Base-by-base conservation (phyloP, 2,113 vertebrate species). In the Cyanistes caeruleus region DNA sequence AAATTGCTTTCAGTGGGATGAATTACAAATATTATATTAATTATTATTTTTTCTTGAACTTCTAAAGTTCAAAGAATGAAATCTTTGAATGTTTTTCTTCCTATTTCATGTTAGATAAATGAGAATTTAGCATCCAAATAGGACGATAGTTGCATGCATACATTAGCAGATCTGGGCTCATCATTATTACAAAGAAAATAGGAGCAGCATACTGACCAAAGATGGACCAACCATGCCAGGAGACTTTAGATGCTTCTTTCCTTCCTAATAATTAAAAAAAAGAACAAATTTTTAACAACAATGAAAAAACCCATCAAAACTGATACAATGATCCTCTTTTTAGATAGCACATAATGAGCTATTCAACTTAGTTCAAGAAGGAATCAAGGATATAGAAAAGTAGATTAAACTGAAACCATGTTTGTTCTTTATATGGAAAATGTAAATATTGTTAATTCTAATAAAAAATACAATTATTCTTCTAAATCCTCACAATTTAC, bases 111-210 rank as follows among this genome's bases (percentile, higher is more conserved):
- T 69, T 76, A 53, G 9, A 43, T 80, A 85, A 87, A 69, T 72
- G 22, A 78, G 51, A 70, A 70, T 70, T 81, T 80, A 70, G 2
- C 13, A 55, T 84, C 13, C 33, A 77, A 51, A 46, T 30, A 59
- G 24, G 43, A 24, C 22, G 44, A 20, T 20, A 51, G 13, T 58
- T 73, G 23, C 10, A 27, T 63, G 23, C 19, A 14, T 46, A 7
- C 35, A 77, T 87, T 64, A 41, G 28, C 4, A 4, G 23, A 24
- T 84, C 14, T 68, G 13, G 5, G 17, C 13, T 95, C 0, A 0
- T 43, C 16, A 21, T 37, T 68, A 8, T 84, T 81, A 31, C 7
- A 73, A 49, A 52, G 28, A 68, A 82, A 78, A 76, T 21, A 17
- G 55, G 18, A 20, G 11, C 30, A 64, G 30, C 1, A 1, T 60